Conservation (phyloP, 2,888 invertebrate species). For the Gerosis bhagava region DNA sequence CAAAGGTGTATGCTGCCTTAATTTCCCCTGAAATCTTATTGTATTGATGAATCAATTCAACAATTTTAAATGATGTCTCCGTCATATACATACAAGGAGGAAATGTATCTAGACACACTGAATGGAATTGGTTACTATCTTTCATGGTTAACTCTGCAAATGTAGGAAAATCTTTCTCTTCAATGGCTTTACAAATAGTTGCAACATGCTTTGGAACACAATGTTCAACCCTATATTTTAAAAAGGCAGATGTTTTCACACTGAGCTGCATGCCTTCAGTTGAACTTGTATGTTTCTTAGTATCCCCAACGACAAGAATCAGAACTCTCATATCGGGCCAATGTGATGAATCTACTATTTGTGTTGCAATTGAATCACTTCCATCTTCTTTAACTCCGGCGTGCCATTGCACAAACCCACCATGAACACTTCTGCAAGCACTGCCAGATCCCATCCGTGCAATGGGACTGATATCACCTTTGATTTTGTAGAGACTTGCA, state of each 20-base stretch:
- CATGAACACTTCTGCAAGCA: conserved; percentile 96
- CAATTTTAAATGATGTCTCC: conserved; percentile 91
- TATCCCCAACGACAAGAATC: conserved; percentile 93
- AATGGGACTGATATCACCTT: conserved; percentile 88
- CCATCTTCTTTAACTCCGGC: conserved; percentile 86
- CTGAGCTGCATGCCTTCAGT: conserved; percentile 94
- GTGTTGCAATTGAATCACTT: conserved; percentile 88
- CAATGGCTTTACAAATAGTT: conserved; percentile 80
- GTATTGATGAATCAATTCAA: conserved; percentile 91
- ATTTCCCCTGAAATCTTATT: conserved; percentile 86
- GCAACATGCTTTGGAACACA: conserved; percentile 88
- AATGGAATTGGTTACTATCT: conserved; percentile 99
- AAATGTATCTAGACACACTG: conserved; percentile 95
- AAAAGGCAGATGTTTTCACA: conserved; percentile 90
- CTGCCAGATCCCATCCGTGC: conserved; percentile 96
- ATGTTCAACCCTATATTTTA: conserved; percentile 87
- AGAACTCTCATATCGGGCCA: conserved; percentile 96
- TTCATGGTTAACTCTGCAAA: conserved; percentile 98
- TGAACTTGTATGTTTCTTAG: conserved; percentile 92
- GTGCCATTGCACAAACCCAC: conserved; percentile 97
- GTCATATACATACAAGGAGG: conserved; percentile 98
- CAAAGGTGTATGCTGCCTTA: conserved; percentile 97
- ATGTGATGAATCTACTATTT: conserved; percentile 87
- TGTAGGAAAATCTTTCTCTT: conserved; percentile 86
- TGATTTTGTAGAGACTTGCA: conserved; percentile 88